A percentile compares a stretch with the other conserved stretches of the same genome.
These are phyloP conservation scores for Asteroscopus sphinx DNA, from an alignment of 2,888 invertebrate species.

Conservation along the genomic window DNA sequence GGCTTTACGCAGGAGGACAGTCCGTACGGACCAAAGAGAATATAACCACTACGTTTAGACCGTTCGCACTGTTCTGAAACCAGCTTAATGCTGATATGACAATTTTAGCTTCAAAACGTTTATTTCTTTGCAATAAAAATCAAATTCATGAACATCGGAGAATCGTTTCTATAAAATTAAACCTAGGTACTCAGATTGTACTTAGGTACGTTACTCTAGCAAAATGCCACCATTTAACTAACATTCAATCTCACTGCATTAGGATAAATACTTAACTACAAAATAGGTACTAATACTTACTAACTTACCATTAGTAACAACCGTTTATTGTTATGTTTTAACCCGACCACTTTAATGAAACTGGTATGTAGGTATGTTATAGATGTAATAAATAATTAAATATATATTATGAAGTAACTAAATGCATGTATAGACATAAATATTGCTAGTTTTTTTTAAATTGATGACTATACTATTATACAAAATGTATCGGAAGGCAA, in stretches of 20 bases:
- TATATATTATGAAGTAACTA: constrained; percentile 30
- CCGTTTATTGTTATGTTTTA: constrained; percentile 31
- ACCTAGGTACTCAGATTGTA: constrained; percentile 63
- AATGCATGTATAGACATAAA: constrained; percentile 43
- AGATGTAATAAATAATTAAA: constrained; percentile 14
- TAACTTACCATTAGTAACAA: constrained; percentile 52
- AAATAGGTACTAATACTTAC: constrained; percentile 34
- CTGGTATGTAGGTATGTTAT: too few species aligned
- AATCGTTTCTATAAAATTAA: constrained; percentile 34
- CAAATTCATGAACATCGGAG: constrained; percentile 23
- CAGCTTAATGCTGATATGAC: too few species aligned
- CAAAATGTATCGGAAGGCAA: neutral
- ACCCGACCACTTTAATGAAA: constrained; percentile 39
- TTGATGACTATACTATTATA: too few species aligned
- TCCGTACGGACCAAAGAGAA: too few species aligned
- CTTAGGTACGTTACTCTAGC: constrained; percentile 67
- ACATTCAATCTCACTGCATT: constrained; percentile 73
- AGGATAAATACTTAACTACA: constrained; percentile 56
- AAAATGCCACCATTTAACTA: constrained; percentile 76
- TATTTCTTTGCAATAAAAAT: too few species aligned
- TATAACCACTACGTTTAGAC: too few species aligned
- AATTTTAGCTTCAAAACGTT: too few species aligned
- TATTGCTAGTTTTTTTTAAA: constrained; percentile 9
- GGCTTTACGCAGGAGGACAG: too few species aligned
- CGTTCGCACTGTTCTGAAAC: too few species aligned